Percentiles rank a stretch among this genome's conserved stretches.
Evolutionary conservation across 2,888 invertebrate genomes (phyloP).

Genomic region (Polydesmus complanatus): DNA sequence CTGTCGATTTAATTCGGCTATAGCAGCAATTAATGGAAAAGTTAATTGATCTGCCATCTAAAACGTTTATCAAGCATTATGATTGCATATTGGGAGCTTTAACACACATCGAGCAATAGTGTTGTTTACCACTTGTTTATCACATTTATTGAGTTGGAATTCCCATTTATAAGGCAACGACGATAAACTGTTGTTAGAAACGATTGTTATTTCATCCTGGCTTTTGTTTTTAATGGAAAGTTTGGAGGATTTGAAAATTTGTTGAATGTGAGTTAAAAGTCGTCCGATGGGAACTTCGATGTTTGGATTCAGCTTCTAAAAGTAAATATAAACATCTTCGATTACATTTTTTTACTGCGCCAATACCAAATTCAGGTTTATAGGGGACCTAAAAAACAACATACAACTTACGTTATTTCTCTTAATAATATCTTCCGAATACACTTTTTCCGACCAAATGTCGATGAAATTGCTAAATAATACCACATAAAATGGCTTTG

Average conservation of each 20-base stretch:
- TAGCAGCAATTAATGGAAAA: conserved; percentile 2
- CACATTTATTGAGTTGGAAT: not conserved
- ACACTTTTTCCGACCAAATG: not conserved
- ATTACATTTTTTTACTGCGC: too few relatives aligned
- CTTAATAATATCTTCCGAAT: not conserved
- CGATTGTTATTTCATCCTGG: not conserved
- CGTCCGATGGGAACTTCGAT: conserved; percentile 1
- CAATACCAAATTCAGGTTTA: too few relatives aligned
- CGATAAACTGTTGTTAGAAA: not conserved
- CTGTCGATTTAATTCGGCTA: conserved; percentile 2
- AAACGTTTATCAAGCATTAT: too few relatives aligned
- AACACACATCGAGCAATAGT: too few relatives aligned
- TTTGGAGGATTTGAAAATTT: not conserved
- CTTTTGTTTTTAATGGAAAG: not conserved
- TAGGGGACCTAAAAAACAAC: too few relatives aligned
- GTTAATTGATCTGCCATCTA: conserved; percentile 9
- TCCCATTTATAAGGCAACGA: conserved; percentile 2
- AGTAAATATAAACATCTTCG: too few relatives aligned
- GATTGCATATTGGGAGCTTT: too few relatives aligned
- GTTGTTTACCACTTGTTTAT: not conserved
- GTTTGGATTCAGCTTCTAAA: conserved; percentile 6
- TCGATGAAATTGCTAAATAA: not conserved
- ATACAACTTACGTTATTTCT: not conserved
- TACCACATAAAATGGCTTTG: not conserved
- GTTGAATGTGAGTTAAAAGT: conserved; percentile 4